Percentiles rank a stretch among this genome's conserved stretches.
These are phyloP conservation scores for Hippocampus abdominalis DNA, from an alignment of 2,113 vertebrate species.

Conservation along the genomic window DNA sequence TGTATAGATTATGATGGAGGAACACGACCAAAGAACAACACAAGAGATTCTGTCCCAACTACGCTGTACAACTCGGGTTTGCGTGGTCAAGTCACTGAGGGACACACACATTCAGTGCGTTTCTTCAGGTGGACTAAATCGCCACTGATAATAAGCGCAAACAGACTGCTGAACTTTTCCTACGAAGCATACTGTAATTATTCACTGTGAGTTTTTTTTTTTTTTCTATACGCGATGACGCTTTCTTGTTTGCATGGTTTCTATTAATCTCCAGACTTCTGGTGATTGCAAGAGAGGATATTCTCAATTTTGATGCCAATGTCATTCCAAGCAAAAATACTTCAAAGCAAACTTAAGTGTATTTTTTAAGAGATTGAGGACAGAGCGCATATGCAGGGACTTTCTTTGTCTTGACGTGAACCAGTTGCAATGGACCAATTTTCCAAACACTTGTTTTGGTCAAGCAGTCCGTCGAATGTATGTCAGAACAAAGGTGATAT, in stretches of 20 bases:
- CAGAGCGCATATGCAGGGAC: conserved; percentile 27
- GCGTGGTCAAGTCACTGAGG: conserved; percentile 40
- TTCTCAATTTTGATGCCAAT: conserved; percentile 40
- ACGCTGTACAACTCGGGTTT: conserved; percentile 43
- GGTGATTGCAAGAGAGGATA: conserved; percentile 38
- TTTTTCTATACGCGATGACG: conserved; percentile 60
- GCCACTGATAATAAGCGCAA: conserved; percentile 37
- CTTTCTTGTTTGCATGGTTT: conserved; percentile 73
- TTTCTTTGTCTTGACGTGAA: conserved; percentile 53
- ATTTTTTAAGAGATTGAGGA: conserved; percentile 29
- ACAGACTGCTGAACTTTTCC: conserved; percentile 60
- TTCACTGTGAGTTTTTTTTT: conserved; percentile 72
- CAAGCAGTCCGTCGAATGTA: conserved; percentile 55
- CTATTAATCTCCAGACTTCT: conserved; percentile 52
- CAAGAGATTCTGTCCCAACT: conserved; percentile 34
- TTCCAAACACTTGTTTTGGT: conserved; percentile 43
- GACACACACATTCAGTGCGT: conserved; percentile 23
- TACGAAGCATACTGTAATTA: conserved; percentile 61
- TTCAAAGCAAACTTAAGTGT: conserved; percentile 18
- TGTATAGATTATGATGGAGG: conserved; percentile 56
- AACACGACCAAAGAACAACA: conserved; percentile 79
- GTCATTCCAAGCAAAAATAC: conserved; percentile 54
- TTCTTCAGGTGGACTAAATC: conserved; percentile 29
- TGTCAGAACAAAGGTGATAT: conserved; percentile 19
- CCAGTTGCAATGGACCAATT: conserved; percentile 33